Evolutionary conservation across 2,113 vertebrate species (phyloP).

Genomic region (Phyllostomus hastatus): DNA sequence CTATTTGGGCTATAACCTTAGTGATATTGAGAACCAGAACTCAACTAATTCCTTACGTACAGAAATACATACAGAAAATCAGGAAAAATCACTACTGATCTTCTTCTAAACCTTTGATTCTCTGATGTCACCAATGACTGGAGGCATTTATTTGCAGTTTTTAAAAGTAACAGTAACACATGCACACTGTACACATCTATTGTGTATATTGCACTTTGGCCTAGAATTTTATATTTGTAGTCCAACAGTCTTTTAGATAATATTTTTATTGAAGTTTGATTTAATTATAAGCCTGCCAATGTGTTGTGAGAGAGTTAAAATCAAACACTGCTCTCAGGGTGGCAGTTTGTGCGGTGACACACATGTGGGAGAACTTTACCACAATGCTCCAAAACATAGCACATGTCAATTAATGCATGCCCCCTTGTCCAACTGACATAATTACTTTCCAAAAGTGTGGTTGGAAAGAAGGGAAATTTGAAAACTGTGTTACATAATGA

Average conservation of each 20-base stretch:
- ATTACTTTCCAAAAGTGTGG: neutral
- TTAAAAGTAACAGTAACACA: neutral
- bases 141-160: neutral
- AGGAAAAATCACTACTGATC: neutral
- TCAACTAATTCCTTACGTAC: neutral
- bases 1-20: neutral
- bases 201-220: neutral
- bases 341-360: neutral
- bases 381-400: neutral
- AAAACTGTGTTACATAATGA: neutral
- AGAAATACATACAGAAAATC: neutral
- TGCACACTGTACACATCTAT: neutral
- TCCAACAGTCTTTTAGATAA: neutral
- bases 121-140: neutral
- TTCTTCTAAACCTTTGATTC: neutral
- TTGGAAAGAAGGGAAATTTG: neutral
- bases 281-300: neutral
- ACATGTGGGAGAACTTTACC: neutral
- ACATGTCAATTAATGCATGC: too few relatives aligned
- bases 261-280: neutral
- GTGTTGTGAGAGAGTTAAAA: neutral
- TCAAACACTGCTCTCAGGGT: neutral
- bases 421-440: accelerated
- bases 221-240: neutral
- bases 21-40: neutral